Evolutionary conservation across 2,113 vertebrate genomes (phyloP), one percentile per base, ranked within the genome.

Genomic region (Ctenomys sociabilis): DNA sequence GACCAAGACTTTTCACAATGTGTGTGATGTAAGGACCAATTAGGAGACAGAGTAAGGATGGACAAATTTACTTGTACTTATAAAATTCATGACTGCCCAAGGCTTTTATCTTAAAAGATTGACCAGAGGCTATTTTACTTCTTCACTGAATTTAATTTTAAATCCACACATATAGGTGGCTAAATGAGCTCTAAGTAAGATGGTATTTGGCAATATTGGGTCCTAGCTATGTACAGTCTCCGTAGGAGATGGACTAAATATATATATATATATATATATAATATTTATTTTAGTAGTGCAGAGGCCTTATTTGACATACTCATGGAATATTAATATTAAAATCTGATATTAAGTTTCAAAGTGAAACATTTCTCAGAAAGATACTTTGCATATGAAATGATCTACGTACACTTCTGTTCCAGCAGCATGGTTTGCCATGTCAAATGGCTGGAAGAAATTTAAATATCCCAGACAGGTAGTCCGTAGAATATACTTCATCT

Each of bases 401-500:
- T 3, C 21, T 0, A 1, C 0, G 12, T 10, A 9, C 11, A 2
- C 30, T 14, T 75, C 40, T 30, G 8, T 0, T 28, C 21, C 9
- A 6, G n/a, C 8, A 32, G 35, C 43, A 2, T 8, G 0, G 5
- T 82, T 32, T 43, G 2, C 2, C 5, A 73, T 4, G 35, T n/a
- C 43, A 73, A 81, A 77, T 61, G 37, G 30, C 54, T 24, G 24
- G 45, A 75, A 45, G 32, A 7, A 35, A 81, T 7, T 49, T 40
- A 40, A 80, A 17, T 40, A 40, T 59, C 28, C 63, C 2, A 70
- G n/a, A n/a, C n/a, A n/a, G n/a, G n/a, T n/a, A n/a, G n/a, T n/a
- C n/a, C n/a, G n/a, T n/a, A n/a, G n/a, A n/a, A n/a, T 10, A 10
- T 0, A 19, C 24, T 1, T 12, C 16, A 1, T 16, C 19, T 70